Percentiles rank a stretch among this genome's conserved stretches.
These are phyloP conservation scores for Alethe castanea DNA, from an alignment of 2,113 vertebrate species.

Conservation along the genomic window DNA sequence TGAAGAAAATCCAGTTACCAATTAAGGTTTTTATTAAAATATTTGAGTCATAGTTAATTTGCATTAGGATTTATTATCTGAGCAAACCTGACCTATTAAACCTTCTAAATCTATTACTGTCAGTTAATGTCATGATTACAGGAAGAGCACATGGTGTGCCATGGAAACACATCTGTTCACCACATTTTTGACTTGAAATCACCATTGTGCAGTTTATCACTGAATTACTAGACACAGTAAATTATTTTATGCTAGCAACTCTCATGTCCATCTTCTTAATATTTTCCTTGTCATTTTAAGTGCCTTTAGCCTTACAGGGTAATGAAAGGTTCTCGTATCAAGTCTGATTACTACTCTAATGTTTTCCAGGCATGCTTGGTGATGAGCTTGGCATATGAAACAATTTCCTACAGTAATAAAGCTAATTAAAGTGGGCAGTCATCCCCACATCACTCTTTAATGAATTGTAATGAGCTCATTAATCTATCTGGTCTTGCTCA, in stretches of 20 bases:
- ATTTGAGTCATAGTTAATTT: slow-evolving; percentile 46
- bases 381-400: slow-evolving; percentile 75
- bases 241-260: slow-evolving; percentile 15
- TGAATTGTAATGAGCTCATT: slow-evolving; percentile 80
- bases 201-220: slow-evolving; percentile 9
- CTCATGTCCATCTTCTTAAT: slow-evolving; percentile 44
- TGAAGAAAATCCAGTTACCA: slow-evolving; percentile 7
- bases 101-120: slow-evolving; percentile 53
- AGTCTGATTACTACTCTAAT: slow-evolving; percentile 67
- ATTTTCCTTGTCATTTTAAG: slow-evolving; percentile 43
- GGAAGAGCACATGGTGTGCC: background rate
- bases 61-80: slow-evolving; percentile 47
- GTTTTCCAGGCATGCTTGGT: slow-evolving; percentile 73
- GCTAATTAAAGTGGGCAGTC: slow-evolving; percentile 80
- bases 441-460: slow-evolving; percentile 74
- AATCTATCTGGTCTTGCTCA: slow-evolving; percentile 61
- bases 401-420: slow-evolving; percentile 79
- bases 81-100: slow-evolving; percentile 43
- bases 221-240: slow-evolving; percentile 42
- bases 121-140: slow-evolving; percentile 44
- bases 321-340: slow-evolving; percentile 67
- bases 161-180: background rate
- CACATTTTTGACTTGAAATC: background rate
- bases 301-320: slow-evolving; percentile 54
- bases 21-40: slow-evolving; percentile 61